phyloP scores from a whole-genome alignment of 92 coral and sea anemone genomes.

The Zoanthus solanderi region DNA sequence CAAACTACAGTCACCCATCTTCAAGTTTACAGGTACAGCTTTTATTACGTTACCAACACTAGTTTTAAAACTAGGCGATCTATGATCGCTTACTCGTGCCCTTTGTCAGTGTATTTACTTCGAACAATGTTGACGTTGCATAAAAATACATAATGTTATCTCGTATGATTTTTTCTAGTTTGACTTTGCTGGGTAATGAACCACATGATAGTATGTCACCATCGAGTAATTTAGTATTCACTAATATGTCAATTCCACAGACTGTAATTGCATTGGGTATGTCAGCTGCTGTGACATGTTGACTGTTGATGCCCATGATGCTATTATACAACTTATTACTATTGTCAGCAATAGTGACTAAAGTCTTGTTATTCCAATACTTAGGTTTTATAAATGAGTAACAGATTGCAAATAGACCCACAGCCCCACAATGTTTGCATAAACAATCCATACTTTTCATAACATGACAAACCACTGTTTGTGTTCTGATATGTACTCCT shows the following conservation, averaged over 20 bases:
- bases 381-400: conserved; percentile 16
- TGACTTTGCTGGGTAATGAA: conserved; percentile 12
- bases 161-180: conserved; percentile 11
- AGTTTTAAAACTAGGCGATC: no score
- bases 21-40: no score
- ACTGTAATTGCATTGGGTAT: conserved; percentile 10
- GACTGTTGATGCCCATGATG: conserved; percentile 13
- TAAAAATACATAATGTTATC: not conserved
- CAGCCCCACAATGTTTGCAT: conserved; percentile 17
- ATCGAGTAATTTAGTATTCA: conserved; percentile 5
- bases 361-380: conserved; percentile 18
- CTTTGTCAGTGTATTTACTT: no score
- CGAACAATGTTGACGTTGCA: no score
- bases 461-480: conserved; percentile 3
- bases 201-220: conserved; percentile 10
- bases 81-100: no score
- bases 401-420: conserved; percentile 16
- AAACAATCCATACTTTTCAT: conserved; percentile 14
- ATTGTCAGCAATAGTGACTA: conserved; percentile 7
- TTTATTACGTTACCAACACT: no score
- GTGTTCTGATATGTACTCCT: conserved; percentile 35
- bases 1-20: no score
- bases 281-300: conserved; percentile 21
- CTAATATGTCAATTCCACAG: conserved; percentile 9
- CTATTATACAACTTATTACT: conserved; percentile 1